phyloP scores from a whole-genome alignment of 2,797 vertebrate genomes.

The Presbytis comata region DNA sequence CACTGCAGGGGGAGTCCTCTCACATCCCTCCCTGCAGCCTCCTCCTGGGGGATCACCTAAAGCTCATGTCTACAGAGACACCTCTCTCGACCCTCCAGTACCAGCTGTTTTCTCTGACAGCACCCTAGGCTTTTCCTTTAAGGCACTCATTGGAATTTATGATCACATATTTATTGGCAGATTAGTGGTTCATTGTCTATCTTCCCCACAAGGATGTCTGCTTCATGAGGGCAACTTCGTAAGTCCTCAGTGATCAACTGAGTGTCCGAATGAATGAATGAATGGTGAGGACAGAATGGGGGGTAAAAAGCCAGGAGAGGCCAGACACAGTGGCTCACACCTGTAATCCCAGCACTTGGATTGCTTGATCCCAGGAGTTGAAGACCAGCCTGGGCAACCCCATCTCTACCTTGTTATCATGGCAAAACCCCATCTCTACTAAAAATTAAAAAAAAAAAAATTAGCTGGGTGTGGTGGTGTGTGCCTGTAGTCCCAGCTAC shows the following conservation, averaged over 20 bases:
- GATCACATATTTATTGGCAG: neutral
- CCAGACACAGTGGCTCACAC: neutral
- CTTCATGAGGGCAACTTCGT: neutral
- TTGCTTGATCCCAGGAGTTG: neutral
- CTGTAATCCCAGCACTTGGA: neutral
- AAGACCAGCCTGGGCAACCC: neutral
- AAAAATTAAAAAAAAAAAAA: neutral
- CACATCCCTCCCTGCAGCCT: rapidly evolving
- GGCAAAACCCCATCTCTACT: neutral
- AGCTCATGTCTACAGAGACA: neutral
- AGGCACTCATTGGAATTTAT: rapidly evolving
- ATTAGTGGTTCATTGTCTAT: neutral
- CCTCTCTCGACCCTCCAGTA: neutral
- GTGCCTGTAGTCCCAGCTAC: neutral
- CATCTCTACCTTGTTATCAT: neutral
- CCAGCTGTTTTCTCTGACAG: rapidly evolving
- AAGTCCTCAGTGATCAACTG: neutral
- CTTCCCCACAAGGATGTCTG: neutral
- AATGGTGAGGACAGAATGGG: neutral
- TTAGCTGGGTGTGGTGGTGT: neutral
- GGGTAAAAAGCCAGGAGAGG: neutral
- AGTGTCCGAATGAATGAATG: neutral
- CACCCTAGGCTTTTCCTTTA: neutral
- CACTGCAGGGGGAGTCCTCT: neutral
- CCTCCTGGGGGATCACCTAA: neutral